phyloP scores from a whole-genome alignment of 2,113 vertebrate species.

The Cyanoramphus novaezelandiae region DNA sequence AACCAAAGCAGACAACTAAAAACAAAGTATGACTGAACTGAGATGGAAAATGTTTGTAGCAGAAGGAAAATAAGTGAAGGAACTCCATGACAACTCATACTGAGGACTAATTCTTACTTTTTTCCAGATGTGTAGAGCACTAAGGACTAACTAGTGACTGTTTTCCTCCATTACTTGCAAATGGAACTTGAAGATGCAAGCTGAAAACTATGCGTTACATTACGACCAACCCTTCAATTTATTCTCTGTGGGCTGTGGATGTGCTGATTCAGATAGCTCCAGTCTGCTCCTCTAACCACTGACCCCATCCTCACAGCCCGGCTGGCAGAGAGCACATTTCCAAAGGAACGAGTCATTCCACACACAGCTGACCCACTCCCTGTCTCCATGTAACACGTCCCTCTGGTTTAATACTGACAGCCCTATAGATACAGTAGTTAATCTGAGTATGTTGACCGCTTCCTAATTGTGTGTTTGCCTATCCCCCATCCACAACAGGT shows the following conservation, averaged over 20 bases:
- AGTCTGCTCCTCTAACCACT: constrained; percentile 67
- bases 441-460: neutral
- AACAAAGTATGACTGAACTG: constrained; percentile 51
- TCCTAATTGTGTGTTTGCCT: neutral
- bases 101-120: constrained; percentile 42
- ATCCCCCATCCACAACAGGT: rapidly evolving
- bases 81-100: constrained; percentile 44
- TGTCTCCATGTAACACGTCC: rapidly evolving
- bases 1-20: constrained; percentile 13
- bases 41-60: constrained; percentile 71
- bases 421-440: neutral
- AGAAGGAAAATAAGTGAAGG: constrained; percentile 57
- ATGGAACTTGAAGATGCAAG: constrained; percentile 74
- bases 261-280: constrained; percentile 80
- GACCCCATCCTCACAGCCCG: constrained; percentile 33
- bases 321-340: neutral
- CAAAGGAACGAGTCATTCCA: neutral
- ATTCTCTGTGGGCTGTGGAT: constrained; percentile 71
- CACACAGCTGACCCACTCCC: neutral
- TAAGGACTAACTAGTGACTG: constrained; percentile 49
- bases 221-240: constrained; percentile 75
- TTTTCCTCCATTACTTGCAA: constrained; percentile 35
- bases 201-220: constrained; percentile 71
- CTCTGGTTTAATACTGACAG: neutral
- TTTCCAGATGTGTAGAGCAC: constrained; percentile 72